Percentiles rank a stretch among this genome's conserved stretches.
Conservation (phyloP, 2,113 vertebrate genomes). For the Empidonax alnorum region DNA sequence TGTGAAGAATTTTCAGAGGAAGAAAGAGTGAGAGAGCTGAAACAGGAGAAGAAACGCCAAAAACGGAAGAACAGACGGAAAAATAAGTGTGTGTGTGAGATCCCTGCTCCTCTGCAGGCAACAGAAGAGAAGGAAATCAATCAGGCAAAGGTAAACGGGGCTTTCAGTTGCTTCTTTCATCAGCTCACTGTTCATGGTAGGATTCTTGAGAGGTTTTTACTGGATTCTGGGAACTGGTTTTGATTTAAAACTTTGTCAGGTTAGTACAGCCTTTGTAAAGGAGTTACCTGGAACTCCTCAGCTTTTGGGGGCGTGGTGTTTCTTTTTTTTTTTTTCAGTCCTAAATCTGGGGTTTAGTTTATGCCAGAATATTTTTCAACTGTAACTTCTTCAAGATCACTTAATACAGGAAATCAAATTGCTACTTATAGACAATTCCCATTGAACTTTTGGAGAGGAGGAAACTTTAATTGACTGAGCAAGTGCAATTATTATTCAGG, state of each 20-base stretch:
- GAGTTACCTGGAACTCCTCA: not conserved
- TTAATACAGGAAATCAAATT: not conserved
- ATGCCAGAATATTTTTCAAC: not conserved
- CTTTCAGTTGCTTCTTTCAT: not conserved
- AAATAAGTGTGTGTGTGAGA: constrained; percentile 92
- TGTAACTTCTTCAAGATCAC: not conserved
- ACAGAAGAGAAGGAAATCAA: constrained; percentile 82
- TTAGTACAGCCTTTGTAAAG: not conserved
- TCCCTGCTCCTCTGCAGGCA: constrained; percentile 80
- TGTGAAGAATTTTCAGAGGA: constrained; percentile 96
- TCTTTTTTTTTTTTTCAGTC: not conserved
- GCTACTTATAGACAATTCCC: not conserved
- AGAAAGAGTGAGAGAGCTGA: constrained; percentile 92
- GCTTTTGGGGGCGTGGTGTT: not conserved
- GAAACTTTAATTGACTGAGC: not conserved
- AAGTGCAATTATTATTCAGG: not conserved
- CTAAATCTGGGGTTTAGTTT: not conserved
- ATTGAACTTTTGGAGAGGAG: not conserved
- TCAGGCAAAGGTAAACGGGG: constrained; percentile 83
- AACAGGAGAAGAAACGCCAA: constrained; percentile 97
- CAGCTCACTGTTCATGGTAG: not conserved
- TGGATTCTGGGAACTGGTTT: not conserved
- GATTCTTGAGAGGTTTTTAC: not conserved
- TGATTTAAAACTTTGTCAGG: not conserved
- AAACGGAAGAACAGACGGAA: constrained; percentile 95